Conservation (phyloP, 2,797 vertebrate genomes). For the Pseudotriccus pelzelni region DNA sequence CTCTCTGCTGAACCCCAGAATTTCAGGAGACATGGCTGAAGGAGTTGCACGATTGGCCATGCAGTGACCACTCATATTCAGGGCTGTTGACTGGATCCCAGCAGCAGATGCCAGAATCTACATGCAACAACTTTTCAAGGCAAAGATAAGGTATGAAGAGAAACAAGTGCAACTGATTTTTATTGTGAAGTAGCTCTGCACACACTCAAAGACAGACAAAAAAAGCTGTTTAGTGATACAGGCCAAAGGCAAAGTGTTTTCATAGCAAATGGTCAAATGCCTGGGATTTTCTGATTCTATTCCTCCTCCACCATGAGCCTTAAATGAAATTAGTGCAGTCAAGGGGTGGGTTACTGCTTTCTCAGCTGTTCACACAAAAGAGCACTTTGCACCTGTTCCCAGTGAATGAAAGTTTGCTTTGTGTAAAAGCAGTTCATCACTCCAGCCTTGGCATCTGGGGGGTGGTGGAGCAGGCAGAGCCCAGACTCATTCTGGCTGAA, state of each 20-base stretch:
- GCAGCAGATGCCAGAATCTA: not conserved
- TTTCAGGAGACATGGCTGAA: not conserved
- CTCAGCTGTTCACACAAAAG: conserved; percentile 38
- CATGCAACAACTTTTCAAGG: not conserved
- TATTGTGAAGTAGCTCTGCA: not conserved
- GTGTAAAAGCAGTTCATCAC: conserved; percentile 34
- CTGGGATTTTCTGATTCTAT: not conserved
- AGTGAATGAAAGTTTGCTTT: conserved; percentile 45
- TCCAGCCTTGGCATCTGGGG: not conserved
- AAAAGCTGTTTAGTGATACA: not conserved
- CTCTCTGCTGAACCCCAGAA: not conserved
- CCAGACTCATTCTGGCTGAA: not conserved
- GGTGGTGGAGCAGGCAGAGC: not conserved
- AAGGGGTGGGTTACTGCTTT: not conserved
- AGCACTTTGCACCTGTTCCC: conserved; percentile 36
- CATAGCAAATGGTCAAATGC: not conserved
- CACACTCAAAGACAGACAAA: not conserved
- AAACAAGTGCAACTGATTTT: not conserved
- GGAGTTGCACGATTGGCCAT: accelerated
- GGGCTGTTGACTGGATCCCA: not conserved
- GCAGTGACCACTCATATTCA: not conserved
- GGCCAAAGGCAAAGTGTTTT: not conserved
- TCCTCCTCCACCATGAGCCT: not conserved
- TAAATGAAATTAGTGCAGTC: not conserved
- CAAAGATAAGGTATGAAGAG: not conserved